Evolutionary conservation across 2,888 invertebrate genomes (phyloP), one percentile per base, ranked within the genome.

Genomic region (Pristionchus japonicus): DNA sequence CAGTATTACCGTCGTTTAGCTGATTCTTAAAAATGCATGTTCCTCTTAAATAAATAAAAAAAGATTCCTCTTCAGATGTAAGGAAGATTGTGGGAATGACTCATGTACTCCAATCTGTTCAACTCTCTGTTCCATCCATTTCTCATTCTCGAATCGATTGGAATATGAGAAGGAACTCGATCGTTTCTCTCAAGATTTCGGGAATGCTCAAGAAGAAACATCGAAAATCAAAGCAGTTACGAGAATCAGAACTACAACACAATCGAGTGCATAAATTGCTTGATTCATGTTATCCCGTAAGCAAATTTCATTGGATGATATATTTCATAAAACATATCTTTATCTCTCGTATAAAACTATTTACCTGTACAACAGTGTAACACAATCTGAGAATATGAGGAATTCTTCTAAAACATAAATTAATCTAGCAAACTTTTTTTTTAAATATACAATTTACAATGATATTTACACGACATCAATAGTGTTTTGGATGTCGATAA

Each of bases 311-410:
- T n/a, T n/a, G n/a, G n/a, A n/a, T n/a, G n/a, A n/a, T n/a, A n/a
- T n/a, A n/a, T n/a, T n/a, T 1, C 13, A 11, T 3, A 64, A 61
- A 61, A 57, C 57, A 64, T 27, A 34, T 11, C 11, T 70, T 77
- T 77, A 77, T 77, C 43, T 77, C 77, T 77, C 77, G 77, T 77
- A 77, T 43, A 20, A 47, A 77, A 43, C 43, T n/a, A 77, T 15
- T 27, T 23, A 43, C 77, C 40, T 77, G 77, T 43, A 77, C 43
- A 77, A 77, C 17, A 47, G 23, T 2, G 15, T 77, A 77, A 47
- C 77, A 77, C 77, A 77, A 77, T 77, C 77, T 77, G 43, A 27
- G 13, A 77, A 77, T 47, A 77, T 74, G n/a, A 37, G 3, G 15
- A 74, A 40, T 74, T 74, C 13, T 23, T 64, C 64, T 40, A 40